Evolutionary conservation across 2,888 invertebrate genomes (phyloP).

Genomic region (Cataglyphis livida): DNA sequence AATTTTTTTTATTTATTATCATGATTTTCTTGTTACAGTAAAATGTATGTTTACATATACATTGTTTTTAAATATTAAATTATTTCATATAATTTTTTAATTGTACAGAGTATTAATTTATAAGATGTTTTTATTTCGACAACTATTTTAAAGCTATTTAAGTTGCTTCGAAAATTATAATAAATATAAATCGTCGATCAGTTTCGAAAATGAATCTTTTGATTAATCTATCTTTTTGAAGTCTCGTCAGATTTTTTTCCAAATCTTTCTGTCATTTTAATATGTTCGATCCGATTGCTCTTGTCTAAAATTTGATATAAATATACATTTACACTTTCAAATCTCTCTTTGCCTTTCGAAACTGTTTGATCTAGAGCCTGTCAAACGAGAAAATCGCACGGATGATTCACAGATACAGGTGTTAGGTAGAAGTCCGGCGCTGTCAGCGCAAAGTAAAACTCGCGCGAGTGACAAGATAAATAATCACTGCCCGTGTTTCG

Average conservation of each 20-base stretch:
- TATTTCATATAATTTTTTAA: neutral
- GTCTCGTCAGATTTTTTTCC: neutral
- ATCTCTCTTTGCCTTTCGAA: conserved; percentile 2
- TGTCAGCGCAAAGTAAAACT: conserved; percentile 69
- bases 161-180: neutral
- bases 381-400: conserved; percentile 40
- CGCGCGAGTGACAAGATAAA: conserved; percentile 74
- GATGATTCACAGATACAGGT: conserved; percentile 69
- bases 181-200: neutral
- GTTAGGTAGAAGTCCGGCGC: conserved; percentile 60
- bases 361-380: conserved; percentile 11
- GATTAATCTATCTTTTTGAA: neutral
- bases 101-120: neutral
- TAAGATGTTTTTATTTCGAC: neutral
- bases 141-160: neutral
- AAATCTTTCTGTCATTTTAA: neutral
- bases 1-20: neutral
- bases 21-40: neutral
- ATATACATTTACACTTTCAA: neutral
- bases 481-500: conserved; percentile 70
- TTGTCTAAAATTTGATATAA: neutral
- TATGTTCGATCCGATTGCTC: neutral
- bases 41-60: neutral
- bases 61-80: neutral
- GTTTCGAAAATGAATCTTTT: neutral